A percentile compares a stretch with the other conserved stretches of the same genome.
phyloP scores from a whole-genome alignment of 2,113 vertebrate species.

The Cebidichthys violaceus region DNA sequence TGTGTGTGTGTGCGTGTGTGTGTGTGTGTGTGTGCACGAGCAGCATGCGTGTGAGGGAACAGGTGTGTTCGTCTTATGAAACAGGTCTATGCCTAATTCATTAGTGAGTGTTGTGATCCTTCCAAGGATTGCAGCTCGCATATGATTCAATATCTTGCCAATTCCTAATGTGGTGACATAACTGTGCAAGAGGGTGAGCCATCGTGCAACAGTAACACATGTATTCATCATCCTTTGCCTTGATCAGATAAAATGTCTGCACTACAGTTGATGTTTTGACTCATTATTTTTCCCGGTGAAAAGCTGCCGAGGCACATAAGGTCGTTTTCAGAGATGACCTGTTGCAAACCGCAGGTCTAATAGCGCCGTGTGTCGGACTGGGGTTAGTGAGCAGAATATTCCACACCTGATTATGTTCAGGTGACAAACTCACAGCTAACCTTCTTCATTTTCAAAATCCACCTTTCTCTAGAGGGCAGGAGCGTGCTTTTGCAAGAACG shows the following conservation, averaged over 20 bases:
- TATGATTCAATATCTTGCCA: conserved; percentile 45
- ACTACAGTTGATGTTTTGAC: conserved; percentile 17
- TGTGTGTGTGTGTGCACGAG: not conserved
- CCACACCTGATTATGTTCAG: conserved; percentile 2
- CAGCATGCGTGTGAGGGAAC: not conserved
- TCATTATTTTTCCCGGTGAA: conserved; percentile 11
- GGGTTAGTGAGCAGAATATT: not conserved
- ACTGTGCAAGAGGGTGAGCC: conserved; percentile 35
- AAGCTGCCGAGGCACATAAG: conserved; percentile 33
- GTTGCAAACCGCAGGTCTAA: not conserved
- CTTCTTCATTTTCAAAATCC: not conserved
- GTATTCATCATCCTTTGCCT: conserved; percentile 20
- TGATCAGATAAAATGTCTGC: conserved; percentile 28
- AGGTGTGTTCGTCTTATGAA: conserved; percentile 11
- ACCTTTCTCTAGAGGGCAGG: not conserved
- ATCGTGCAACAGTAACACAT: conserved; percentile 27
- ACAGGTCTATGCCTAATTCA: conserved; percentile 24
- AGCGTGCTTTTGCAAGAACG: not conserved
- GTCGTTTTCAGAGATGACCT: conserved; percentile 33
- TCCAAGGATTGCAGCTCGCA: conserved; percentile 7
- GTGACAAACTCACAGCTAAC: not conserved
- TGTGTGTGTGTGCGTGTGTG: not conserved
- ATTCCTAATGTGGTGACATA: conserved; percentile 39
- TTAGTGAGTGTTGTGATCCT: conserved; percentile 3
- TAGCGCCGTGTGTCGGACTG: not conserved